A percentile compares a stretch with the other conserved stretches of the same genome.
phyloP scores from a whole-genome alignment of 2,888 invertebrate genomes.

The Dione vanillae region DNA sequence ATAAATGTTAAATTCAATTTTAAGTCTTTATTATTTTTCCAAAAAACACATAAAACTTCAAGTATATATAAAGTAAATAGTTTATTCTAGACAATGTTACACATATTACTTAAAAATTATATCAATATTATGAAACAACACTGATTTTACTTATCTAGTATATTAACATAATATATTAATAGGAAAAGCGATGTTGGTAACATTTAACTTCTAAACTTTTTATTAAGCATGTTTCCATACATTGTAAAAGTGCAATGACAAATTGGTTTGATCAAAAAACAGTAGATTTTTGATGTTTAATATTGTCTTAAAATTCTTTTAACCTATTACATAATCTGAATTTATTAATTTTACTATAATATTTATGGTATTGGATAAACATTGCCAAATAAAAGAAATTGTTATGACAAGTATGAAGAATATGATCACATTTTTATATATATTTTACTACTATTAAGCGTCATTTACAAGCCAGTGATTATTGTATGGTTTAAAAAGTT shows the following conservation, averaged over 20 bases:
- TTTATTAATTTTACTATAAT: background rate
- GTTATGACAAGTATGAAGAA: background rate
- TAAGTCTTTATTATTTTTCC: too few species aligned
- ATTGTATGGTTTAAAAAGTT: background rate
- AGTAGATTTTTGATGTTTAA: too few species aligned
- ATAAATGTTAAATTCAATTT: too few species aligned
- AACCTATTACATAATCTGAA: too few species aligned
- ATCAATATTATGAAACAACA: background rate
- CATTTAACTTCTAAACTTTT: background rate
- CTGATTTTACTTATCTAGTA: too few species aligned
- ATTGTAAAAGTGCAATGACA: too few species aligned
- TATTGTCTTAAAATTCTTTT: too few species aligned
- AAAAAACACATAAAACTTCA: background rate
- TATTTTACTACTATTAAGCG: background rate
- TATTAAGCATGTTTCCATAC: background rate
- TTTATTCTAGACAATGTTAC: background rate
- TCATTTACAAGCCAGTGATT: background rate
- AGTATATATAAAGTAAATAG: background rate
- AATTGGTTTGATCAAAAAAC: too few species aligned
- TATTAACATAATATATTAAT: background rate
- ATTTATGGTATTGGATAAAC: background rate
- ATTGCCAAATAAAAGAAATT: background rate
- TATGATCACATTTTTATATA: background rate
- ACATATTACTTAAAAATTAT: background rate
- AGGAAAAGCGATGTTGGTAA: background rate